Percentiles rank a stretch among this genome's conserved stretches.
Conservation (phyloP, 2,888 invertebrate genomes). For the Caenorhabditis sp. region DNA sequence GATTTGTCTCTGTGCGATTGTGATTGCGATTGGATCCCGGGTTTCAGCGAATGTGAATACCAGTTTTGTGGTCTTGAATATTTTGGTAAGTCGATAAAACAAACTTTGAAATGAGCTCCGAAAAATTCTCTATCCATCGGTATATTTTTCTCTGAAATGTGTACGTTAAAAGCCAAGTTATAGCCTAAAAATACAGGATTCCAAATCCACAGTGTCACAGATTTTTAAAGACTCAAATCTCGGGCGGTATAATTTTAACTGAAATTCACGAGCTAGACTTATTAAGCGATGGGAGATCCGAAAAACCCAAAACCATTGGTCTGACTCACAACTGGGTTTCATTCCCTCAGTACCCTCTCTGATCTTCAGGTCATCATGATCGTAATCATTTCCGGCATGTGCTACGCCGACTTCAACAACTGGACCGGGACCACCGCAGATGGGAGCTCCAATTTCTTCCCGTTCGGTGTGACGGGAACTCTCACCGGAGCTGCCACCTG, state of each 20-base stretch:
- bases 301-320: no score
- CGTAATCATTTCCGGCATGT: constrained; percentile 88
- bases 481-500: constrained; percentile 70
- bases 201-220: no score
- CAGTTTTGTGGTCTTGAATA: constrained; percentile 80
- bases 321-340: no score
- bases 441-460: constrained; percentile 71
- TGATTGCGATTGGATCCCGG: constrained; percentile 84
- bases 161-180: no score
- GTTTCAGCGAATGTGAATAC: constrained; percentile 83
- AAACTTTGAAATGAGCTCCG: background rate
- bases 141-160: no score
- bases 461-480: constrained; percentile 65
- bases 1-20: constrained; percentile 80
- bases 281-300: no score
- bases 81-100: constrained; percentile 46
- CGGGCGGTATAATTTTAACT: no score
- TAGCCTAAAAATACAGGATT: no score
- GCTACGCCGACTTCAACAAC: constrained; percentile 90
- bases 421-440: constrained; percentile 86
- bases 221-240: no score
- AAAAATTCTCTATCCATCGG: no score
- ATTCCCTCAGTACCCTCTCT: no score
- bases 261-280: no score
- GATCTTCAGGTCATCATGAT: constrained; percentile 82